Evolutionary conservation across 2,113 vertebrate species (phyloP), one percentile per base, ranked within the genome.

Genomic region (Ochotona princeps): DNA sequence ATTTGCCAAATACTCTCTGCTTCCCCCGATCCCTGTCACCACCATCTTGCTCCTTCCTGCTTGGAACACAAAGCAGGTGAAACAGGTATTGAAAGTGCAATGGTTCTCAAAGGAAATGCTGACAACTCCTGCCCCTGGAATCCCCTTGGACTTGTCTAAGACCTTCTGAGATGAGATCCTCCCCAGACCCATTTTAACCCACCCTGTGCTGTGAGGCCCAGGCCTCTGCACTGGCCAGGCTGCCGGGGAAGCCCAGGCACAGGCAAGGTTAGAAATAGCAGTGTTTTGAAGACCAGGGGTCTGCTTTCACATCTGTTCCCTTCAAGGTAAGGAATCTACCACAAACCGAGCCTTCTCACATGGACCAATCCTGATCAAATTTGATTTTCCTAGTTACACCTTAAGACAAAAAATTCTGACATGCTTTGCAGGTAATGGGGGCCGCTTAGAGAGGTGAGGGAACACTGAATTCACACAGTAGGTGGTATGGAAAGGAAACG

Each of bases 141-240:
- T 3, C 0, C 13, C 7, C n/a, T 5, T 7, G 15, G 9, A 5
- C 20, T 13, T 63, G 28, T 38, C 38, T 5, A 69, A n/a, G 35
- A 26, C 17, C 44, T 28, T 0, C 13, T 2, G 12, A 25, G 11
- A 26, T 11, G 4, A 0, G 10, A 26, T 57, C 47, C n/a, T n/a
- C 5, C 30, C 47, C 28, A 30, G 25, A 51, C 26, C 51, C 25
- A 44, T 6, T 17, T 17, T 32, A 44, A 7, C 30, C n/a, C 13
- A 0, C 4, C 21, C 49, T 25, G 18, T 7, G 8, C 15, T 15
- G 8, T 1, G 14, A 13, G 10, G 13, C 26, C 70, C 69, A 49
- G 67, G 2, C 0, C 0, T 2, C 65, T 2, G 1, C 0, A 2
- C 5, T 21, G 14, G 17, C 23, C 49, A 17, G 14, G 13, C 13